Evolutionary conservation across 2,113 vertebrate genomes (phyloP).

Genomic region (Boulengeromyrus knoepffleri): DNA sequence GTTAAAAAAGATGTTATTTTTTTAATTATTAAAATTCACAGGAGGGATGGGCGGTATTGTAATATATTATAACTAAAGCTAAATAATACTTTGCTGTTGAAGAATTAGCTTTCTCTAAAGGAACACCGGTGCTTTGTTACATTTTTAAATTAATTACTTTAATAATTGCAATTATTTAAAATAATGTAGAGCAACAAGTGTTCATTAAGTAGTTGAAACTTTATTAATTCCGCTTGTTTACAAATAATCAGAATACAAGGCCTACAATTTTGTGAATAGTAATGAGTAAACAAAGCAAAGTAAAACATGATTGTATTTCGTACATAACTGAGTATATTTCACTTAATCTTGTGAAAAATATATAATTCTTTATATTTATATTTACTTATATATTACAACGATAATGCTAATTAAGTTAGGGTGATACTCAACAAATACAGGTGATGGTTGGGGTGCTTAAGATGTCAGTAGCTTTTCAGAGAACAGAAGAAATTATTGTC

Average conservation of each 20-base stretch:
- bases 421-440: not conserved
- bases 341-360: not conserved
- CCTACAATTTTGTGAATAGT: not conserved
- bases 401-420: not conserved
- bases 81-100: not conserved
- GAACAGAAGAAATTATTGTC: not conserved
- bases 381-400: not conserved
- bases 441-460: not conserved
- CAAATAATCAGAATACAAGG: not conserved
- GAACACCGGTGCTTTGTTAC: not conserved
- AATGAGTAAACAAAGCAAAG: not conserved
- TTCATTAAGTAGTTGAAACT: not conserved
- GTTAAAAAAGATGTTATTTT: not conserved
- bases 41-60: not conserved
- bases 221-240: not conserved
- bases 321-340: not conserved
- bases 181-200: not conserved
- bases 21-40: not conserved
- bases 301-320: not conserved
- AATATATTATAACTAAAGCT: not conserved
- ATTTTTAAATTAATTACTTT: not conserved
- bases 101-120: not conserved
- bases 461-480: not conserved
- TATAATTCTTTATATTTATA: not conserved
- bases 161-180: not conserved